A percentile compares a stretch with the other conserved stretches of the same genome.
Evolutionary conservation across 2,113 vertebrate species (phyloP).

Genomic region (Marmota flaviventris): DNA sequence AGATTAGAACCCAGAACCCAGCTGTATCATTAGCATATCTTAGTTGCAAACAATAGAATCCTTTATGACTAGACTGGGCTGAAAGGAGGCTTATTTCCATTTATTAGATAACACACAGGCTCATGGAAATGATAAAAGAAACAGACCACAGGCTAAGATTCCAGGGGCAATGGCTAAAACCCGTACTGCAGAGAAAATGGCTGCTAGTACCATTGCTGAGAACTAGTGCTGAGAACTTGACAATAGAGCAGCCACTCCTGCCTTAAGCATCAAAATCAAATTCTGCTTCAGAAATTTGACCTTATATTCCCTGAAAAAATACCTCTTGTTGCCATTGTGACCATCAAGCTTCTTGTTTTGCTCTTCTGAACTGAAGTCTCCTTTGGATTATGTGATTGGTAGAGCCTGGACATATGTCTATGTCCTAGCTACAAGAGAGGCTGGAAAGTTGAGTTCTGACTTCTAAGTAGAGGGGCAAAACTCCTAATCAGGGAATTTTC

Average conservation of each 20-base stretch:
- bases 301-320: not conserved
- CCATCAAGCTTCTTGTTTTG: not conserved
- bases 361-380: not conserved
- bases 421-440: slow-evolving; percentile 29
- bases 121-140: not conserved
- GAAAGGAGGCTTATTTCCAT: not conserved
- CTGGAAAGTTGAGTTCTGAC: slow-evolving; percentile 43
- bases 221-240: not conserved
- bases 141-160: not conserved
- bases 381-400: not conserved
- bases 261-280: not conserved
- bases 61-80: not conserved
- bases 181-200: not conserved
- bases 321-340: not conserved
- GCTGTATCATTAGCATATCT: not conserved
- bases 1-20: not conserved
- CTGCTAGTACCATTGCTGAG: not conserved
- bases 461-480: slow-evolving; percentile 11
- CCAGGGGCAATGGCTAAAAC: not conserved
- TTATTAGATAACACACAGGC: not conserved
- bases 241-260: not conserved
- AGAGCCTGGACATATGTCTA: not conserved
- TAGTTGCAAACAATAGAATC: not conserved
- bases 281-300: not conserved
- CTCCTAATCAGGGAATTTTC: not conserved